Percentiles rank a stretch among this genome's conserved stretches.
Conservation (phyloP, 2,113 vertebrate species). For the Bungarus multicinctus region DNA sequence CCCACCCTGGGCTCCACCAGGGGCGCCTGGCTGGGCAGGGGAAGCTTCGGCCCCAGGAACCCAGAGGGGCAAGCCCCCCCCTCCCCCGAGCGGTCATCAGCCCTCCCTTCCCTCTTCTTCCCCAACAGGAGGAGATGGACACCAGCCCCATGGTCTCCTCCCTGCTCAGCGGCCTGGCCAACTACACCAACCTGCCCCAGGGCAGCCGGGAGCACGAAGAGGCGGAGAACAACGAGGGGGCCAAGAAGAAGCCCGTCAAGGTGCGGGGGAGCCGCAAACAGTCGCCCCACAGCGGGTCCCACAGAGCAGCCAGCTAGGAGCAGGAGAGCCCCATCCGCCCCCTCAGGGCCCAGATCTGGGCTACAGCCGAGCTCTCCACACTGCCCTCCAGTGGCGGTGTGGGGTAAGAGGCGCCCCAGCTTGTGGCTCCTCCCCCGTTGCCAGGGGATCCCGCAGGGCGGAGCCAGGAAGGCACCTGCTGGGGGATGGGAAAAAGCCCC, state of each 20-base stretch:
- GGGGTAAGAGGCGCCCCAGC: background rate
- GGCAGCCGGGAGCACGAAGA: constrained; percentile 96
- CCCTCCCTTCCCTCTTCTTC: accelerated
- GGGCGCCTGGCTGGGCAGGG: background rate
- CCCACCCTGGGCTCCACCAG: background rate
- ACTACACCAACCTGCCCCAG: constrained; percentile 95
- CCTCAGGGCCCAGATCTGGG: background rate
- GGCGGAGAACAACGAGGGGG: constrained; percentile 92
- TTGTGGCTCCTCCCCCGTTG: background rate
- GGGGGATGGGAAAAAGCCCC: background rate
- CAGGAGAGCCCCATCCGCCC: background rate
- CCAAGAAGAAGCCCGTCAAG: constrained; percentile 80
- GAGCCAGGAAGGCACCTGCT: background rate
- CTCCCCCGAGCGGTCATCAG: no score
- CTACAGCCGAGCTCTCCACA: background rate
- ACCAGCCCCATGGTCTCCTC: constrained; percentile 98
- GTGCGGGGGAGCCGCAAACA: constrained; percentile 40
- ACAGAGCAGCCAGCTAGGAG: background rate
- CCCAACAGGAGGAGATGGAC: constrained; percentile 94
- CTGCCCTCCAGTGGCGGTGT: background rate
- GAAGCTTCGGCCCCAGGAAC: background rate
- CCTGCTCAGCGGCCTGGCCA: constrained; percentile 93
- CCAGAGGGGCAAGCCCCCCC: no score
- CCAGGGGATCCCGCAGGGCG: background rate
- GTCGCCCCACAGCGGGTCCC: background rate